Evolutionary conservation across 1,140 invertebrate species (phyloP).

Genomic region (Dryas iulia): DNA sequence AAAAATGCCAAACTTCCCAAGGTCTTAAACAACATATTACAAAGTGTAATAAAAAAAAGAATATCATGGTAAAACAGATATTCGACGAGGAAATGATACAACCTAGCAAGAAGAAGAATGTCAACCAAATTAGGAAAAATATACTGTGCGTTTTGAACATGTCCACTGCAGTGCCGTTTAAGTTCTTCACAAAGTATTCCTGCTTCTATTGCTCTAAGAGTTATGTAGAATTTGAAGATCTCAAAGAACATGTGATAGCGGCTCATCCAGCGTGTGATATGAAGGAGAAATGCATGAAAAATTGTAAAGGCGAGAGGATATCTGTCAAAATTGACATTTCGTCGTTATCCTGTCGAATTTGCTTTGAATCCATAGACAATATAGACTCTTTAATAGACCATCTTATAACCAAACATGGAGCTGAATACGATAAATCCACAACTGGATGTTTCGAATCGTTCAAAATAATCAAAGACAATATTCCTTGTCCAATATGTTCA

Average conservation of each 20-base stretch:
- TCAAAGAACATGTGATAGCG: constrained; percentile 51
- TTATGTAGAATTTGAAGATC: constrained; percentile 60
- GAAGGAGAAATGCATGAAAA: constrained; percentile 58
- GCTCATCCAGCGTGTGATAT: constrained; percentile 66
- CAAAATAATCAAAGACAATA: constrained; percentile 59
- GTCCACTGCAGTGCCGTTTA: constrained; percentile 66
- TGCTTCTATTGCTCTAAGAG: constrained; percentile 68
- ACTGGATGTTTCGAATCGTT: constrained; percentile 57
- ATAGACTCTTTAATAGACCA: constrained; percentile 58
- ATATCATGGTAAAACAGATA: background rate
- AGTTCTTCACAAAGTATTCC: constrained; percentile 58
- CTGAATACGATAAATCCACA: constrained; percentile 54
- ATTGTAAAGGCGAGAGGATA: constrained; percentile 62
- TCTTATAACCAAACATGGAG: constrained; percentile 54
- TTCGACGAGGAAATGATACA: constrained; percentile 30
- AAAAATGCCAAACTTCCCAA: constrained; percentile 50
- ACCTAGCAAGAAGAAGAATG: constrained; percentile 52
- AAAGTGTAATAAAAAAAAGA: constrained; percentile 41
- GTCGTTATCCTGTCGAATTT: constrained; percentile 53
- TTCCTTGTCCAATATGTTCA: constrained; percentile 56
- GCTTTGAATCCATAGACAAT: constrained; percentile 41
- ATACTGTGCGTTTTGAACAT: constrained; percentile 64
- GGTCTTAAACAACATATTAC: constrained; percentile 56
- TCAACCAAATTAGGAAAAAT: constrained; percentile 56
- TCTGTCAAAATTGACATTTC: constrained; percentile 62